A percentile compares a stretch with the other conserved stretches of the same genome.
Evolutionary conservation across 2,113 vertebrate species (phyloP).

Genomic region (Perccottus glenii): DNA sequence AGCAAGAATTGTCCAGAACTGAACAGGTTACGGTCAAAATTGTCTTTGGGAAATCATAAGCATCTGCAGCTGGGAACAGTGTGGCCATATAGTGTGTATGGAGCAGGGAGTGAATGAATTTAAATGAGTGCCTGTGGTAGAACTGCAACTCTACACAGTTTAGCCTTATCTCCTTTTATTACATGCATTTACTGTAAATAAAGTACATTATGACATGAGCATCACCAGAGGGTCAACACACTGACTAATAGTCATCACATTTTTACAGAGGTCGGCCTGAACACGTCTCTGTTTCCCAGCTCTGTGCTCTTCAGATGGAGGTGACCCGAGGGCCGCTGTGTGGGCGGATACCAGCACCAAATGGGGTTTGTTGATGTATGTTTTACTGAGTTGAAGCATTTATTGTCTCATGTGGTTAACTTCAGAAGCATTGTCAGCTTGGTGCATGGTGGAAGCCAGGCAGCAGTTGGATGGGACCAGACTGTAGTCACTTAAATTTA

Average conservation of each 20-base stretch:
- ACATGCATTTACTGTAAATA: conserved; percentile 2
- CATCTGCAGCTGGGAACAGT: too few relatives aligned
- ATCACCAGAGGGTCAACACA: background rate
- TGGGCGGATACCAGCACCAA: background rate
- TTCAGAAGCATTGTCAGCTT: conserved; percentile 16
- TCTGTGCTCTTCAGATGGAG: conserved; percentile 2
- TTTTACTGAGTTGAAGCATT: conserved; percentile 1
- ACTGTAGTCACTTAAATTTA: background rate
- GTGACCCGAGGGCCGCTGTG: conserved; percentile 3
- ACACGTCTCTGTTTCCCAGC: background rate
- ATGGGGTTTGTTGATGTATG: background rate
- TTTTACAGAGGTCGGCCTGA: conserved; percentile 8
- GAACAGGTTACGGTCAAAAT: too few relatives aligned
- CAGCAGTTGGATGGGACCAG: background rate
- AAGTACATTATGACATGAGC: background rate
- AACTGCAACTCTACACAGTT: background rate
- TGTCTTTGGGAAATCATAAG: too few relatives aligned
- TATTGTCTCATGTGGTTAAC: conserved; percentile 23
- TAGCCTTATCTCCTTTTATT: background rate
- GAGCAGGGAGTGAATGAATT: background rate
- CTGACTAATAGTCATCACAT: background rate
- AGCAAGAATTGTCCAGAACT: too few relatives aligned
- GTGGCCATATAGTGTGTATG: too few relatives aligned
- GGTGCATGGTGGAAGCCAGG: background rate
- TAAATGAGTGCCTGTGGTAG: background rate